Conservation (phyloP, 1,140 invertebrate species). For the Caenorhabditis latens region DNA sequence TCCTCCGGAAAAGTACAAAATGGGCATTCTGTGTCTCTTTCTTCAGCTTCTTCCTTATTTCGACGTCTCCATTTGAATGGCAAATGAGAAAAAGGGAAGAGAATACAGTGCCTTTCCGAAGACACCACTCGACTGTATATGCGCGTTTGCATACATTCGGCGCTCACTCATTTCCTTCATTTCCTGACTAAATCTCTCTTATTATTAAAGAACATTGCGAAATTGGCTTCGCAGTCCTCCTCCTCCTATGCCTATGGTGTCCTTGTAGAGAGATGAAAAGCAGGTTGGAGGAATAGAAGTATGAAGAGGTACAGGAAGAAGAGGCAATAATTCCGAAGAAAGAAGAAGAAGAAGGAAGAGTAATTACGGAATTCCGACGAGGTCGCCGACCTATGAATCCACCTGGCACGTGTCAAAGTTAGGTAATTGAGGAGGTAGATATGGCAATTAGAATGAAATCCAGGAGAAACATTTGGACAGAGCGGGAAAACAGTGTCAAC, state of each 20-base stretch:
- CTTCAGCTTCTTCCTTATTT: neutral
- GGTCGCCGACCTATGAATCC: slow-evolving; percentile 13
- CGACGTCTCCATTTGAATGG: slow-evolving; percentile 42
- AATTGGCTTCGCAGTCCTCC: slow-evolving; percentile 18
- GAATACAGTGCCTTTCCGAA: slow-evolving; percentile 19
- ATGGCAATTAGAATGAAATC: slow-evolving; percentile 15
- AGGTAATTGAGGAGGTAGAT: slow-evolving; percentile 36
- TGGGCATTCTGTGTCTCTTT: neutral
- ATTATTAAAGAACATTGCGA: slow-evolving; percentile 35
- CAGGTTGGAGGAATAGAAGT: slow-evolving; percentile 9
- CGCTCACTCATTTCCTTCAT: neutral
- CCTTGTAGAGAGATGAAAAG: slow-evolving; percentile 18
- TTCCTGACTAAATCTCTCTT: neutral
- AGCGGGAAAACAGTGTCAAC: neutral
- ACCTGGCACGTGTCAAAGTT: slow-evolving; percentile 49
- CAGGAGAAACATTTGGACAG: neutral
- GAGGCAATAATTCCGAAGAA: slow-evolving; percentile 23
- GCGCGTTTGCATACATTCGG: slow-evolving; percentile 11
- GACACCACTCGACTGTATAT: slow-evolving; percentile 15
- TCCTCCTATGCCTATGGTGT: neutral
- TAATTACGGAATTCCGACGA: slow-evolving; percentile 56
- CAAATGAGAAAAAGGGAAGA: slow-evolving; percentile 16
- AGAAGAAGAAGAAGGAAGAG: slow-evolving; percentile 16
- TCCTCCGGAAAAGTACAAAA: slow-evolving; percentile 41
- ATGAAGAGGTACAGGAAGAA: neutral